Base-by-base conservation (phyloP, 2,113 vertebrate genomes). In the Podocnemis expansa region DNA sequence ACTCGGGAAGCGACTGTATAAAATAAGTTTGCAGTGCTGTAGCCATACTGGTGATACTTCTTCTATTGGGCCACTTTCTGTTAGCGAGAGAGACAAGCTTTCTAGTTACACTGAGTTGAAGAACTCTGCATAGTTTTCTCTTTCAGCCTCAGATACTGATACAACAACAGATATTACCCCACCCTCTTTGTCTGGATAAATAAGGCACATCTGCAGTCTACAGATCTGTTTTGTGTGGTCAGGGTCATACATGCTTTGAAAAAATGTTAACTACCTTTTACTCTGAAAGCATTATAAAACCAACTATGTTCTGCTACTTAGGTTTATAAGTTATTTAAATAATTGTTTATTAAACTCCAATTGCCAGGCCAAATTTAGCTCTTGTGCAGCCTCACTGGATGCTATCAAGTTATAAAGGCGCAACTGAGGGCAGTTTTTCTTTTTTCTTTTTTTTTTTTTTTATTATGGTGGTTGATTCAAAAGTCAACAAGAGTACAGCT, bases 1-100 rank as follows among this genome's bases (percentile, higher is more conserved):
- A 95, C 84, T 94, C 93, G 96, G 94, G 95, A 97, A 96, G 91
- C 41, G 92, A 96, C 94, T 85, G 75, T 93, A 93, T 95, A 96
- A 97, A 96, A 95, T 85, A 22, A 94, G 76, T 38, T 27, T 58
- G n/a, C 19, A 67, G 17, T 31, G 31, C 6, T 60, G 29, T 31
- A 60, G 29, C 29, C 5, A 6, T 22, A 34, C 38, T 70, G 55
- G 55, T 56, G 54, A 55, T 21, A 12, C 6, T 13, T 63, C 58
- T 34, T 63, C 34, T 63, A 63, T 63, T 34, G 29, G 31, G 34
- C 58, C 58, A 31, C 58, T 63, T 63, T 34, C 31, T 63, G 13
- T 63, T 63, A 14, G 31, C 31, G 31, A 63, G 31, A 34, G 58
- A 63, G 58, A 63, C 58, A 63, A 31, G 58, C 58, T 63, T 63